Evolutionary conservation across 30 jellyfish, hydroid and myxozoan genomes (phyloP), one percentile per base, ranked within the genome.

Genomic region (Aurelia sp.): DNA sequence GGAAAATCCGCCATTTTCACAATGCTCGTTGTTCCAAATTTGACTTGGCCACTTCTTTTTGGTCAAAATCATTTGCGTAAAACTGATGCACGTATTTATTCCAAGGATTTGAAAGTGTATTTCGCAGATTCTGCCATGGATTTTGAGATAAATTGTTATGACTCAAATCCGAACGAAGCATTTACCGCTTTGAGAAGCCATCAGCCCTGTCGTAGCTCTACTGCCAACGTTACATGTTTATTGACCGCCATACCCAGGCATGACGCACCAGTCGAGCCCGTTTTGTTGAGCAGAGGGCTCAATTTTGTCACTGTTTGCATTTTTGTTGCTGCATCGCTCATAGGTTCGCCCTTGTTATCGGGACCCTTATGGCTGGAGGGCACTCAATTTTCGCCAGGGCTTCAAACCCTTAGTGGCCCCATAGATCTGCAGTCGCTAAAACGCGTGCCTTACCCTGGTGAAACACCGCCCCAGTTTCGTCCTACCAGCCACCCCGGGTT

Each of bases 1-100:
- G 78, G 78, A 13, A 61, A 15, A 15, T 51, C 73, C 22, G 66
- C 77, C 12, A 67, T 57, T 4, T 82, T 82, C 44, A 18, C 91
- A 6, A 82, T 82, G 91, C 78, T 66, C 35, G 91, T 53, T n/a
- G 91, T 82, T 15, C 91, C 78, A 3, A 30, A 82, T 18, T 82
- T 67, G 70, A 13, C 91, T 4, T 74, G 73, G 85, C 85, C 85
- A 3, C 15, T 51, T 18, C 20, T 74, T 6, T 74, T 74, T 51
- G 85, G 85, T 33, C 85, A 74, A 74, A 74, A 74, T n/a, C 85
- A 74, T 74, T 51, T 74, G 11, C 85, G 73, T 11, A 57, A 35
- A 33, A 74, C 85, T 4, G 73, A 74, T 5, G 85, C 85, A 13
- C 85, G 31, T 18, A 74, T 74, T 74, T 52, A 27, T 12, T 74